A percentile compares a stretch with the other conserved stretches of the same genome.
These are phyloP conservation scores for Cavia aperea DNA, from an alignment of 2,113 vertebrate genomes.

Conservation along the genomic window DNA sequence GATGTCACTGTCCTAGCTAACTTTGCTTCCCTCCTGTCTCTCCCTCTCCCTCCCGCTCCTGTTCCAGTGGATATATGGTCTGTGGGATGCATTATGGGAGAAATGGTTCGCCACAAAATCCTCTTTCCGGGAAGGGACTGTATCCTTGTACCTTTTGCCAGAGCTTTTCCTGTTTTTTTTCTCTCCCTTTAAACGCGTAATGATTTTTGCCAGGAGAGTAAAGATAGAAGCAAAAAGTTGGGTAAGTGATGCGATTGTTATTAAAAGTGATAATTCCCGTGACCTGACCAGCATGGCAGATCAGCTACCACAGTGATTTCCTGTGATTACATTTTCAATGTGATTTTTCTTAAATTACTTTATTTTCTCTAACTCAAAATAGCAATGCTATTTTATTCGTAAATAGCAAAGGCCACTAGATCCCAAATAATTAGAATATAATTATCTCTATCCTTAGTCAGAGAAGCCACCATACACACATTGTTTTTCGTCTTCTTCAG, in stretches of 20 bases:
- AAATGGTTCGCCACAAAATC: constrained; percentile 99
- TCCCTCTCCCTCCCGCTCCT: constrained; percentile 80
- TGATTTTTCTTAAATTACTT: constrained; percentile 35
- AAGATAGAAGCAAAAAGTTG: constrained; percentile 78
- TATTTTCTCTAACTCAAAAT: constrained; percentile 38
- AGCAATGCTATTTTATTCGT: not conserved
- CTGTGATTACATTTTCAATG: constrained; percentile 47
- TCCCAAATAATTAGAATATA: constrained; percentile 39
- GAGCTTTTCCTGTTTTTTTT: constrained; percentile 76
- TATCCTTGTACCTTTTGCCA: constrained; percentile 89
- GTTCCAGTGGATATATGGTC: constrained; percentile 99
- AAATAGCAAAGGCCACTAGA: constrained; percentile 17
- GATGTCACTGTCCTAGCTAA: constrained; percentile 82
- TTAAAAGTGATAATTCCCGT: constrained; percentile 30
- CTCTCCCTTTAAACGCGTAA: constrained; percentile 65
- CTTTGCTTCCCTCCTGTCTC: constrained; percentile 77
- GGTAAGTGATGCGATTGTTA: constrained; percentile 61
- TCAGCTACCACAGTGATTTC: constrained; percentile 51
- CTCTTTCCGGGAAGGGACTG: constrained; percentile 99
- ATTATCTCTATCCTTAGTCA: constrained; percentile 23
- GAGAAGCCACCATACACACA: not conserved
- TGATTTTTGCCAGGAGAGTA: constrained; percentile 67
- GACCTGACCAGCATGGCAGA: constrained; percentile 50
- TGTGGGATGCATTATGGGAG: constrained; percentile 99
- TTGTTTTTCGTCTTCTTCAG: constrained; percentile 4